Evolutionary conservation across 2,113 vertebrate genomes (phyloP), one percentile per base, ranked within the genome.

Genomic region (Grammomys dolichurus): DNA sequence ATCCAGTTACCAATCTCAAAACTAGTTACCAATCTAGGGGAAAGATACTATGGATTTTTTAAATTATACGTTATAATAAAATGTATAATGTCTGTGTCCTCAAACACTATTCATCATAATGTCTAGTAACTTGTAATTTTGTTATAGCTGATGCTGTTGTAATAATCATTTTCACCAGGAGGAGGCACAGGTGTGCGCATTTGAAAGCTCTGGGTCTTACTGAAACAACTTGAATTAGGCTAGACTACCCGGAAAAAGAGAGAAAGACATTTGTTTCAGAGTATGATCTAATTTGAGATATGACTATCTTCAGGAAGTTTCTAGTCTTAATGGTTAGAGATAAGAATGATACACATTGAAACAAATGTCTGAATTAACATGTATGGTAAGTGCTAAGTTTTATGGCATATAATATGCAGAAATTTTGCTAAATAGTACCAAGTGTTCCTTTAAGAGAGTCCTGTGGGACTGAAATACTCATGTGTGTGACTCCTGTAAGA

Each of bases 141-240:
- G 24, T 84, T 87, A 48, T 75, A 24, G 76, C 70, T 84, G 77
- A 69, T 67, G 8, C 69, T 72, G 81, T 91, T 85, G 40, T 58
- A 93, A 9, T 94, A 90, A 85, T 88, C 90, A 92, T 63, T 76
- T 92, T 87, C n/a, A 88, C 85, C 81, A 46, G 54, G 88, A 76
- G 92, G 54, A 14, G 1, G 58, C 82, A 93, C 58, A 86, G 19
- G 43, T 86, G 56, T 72, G 65, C 26, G 56, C 43, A 88, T 95
- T 87, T 88, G 51, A 46, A 85, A 85, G 14, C 40, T 43, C 7
- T 19, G 16, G 65, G 40, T 63, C 5, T 26, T 85, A 28, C 40
- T 63, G 40, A 75, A 87, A 84, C 33, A 65, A 60, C 9, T 67
- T 78, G 51, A 94, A 54, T 90, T 87, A 90, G 63, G 31, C 73